Percentiles rank a stretch among this genome's conserved stretches.
Conservation (phyloP, 2,113 vertebrate genomes). For the Cynoglossus semilaevis region DNA sequence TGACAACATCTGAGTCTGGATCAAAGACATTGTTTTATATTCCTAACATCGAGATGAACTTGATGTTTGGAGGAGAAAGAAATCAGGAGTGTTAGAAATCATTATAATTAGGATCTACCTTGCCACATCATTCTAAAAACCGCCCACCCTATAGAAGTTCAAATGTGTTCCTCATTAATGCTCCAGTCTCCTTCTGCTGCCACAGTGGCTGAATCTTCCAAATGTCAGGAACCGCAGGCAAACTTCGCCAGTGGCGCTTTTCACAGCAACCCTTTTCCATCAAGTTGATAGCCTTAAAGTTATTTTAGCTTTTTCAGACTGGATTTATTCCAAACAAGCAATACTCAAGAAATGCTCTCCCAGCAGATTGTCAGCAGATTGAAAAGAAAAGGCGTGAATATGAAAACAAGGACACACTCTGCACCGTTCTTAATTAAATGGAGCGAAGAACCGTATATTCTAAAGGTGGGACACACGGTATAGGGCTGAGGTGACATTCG, state of each 20-base stretch:
- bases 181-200: constrained; percentile 14
- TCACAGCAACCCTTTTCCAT: constrained; percentile 31
- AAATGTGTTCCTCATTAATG: background rate
- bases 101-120: too few relatives aligned
- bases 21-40: too few relatives aligned
- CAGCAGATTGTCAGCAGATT: constrained; percentile 51
- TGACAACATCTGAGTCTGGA: too few relatives aligned
- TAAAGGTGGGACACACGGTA: constrained; percentile 7
- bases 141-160: background rate
- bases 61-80: too few relatives aligned
- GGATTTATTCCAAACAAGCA: constrained; percentile 61
- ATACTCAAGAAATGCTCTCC: constrained; percentile 48
- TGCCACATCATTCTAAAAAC: too few relatives aligned
- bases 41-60: too few relatives aligned
- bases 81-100: too few relatives aligned
- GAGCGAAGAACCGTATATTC: constrained; percentile 26
- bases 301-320: constrained; percentile 40
- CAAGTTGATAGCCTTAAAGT: constrained; percentile 43
- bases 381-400: constrained; percentile 46
- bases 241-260: constrained; percentile 43
- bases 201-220: constrained; percentile 19
- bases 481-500: too few relatives aligned
- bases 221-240: constrained; percentile 26
- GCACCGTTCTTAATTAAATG: constrained; percentile 25
- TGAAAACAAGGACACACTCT: constrained; percentile 46